Conservation (phyloP, 53 echinoderm and acorn worm genomes). For the Mesocentrotus franciscanus region DNA sequence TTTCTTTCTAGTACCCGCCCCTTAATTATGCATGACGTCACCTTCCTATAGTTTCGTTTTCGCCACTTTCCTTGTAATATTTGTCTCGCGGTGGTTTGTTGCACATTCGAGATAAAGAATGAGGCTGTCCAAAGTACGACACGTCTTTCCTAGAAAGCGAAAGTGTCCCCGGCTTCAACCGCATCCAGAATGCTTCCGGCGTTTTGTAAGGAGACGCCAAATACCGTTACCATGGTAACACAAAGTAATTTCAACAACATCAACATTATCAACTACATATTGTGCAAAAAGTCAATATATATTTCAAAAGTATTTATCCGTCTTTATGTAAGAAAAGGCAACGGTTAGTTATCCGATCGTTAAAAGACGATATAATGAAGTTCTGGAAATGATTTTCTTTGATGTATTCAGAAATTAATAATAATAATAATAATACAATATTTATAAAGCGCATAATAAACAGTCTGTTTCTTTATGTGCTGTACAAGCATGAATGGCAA, state of each 20-base stretch:
- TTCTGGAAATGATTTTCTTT: not conserved
- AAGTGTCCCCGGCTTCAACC: slow-evolving; percentile 39
- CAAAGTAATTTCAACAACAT: not conserved
- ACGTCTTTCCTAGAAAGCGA: slow-evolving; percentile 48
- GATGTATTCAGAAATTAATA: no score
- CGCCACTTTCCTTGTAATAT: slow-evolving; percentile 1
- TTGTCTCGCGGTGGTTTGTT: slow-evolving; percentile 29
- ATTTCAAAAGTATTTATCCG: no score
- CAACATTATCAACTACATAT: not conserved
- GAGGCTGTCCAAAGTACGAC: slow-evolving; percentile 4
- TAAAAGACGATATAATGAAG: not conserved
- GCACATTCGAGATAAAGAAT: not conserved
- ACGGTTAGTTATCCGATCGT: no score
- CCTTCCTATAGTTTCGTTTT: slow-evolving; percentile 19
- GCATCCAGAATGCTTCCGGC: slow-evolving; percentile 5
- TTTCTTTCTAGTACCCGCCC: not conserved
- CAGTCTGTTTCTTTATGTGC: no score
- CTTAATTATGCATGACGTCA: slow-evolving; percentile 34
- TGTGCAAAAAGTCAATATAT: not conserved
- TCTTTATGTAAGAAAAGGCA: no score
- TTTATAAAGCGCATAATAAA: no score
- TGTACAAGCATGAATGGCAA: no score
- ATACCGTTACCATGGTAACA: slow-evolving; percentile 8
- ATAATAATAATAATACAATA: no score
- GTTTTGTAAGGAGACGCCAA: not conserved